A percentile compares a stretch with the other conserved stretches of the same genome.
Evolutionary conservation across 2,888 invertebrate genomes (phyloP).

Genomic region (Cabera pusaria): DNA sequence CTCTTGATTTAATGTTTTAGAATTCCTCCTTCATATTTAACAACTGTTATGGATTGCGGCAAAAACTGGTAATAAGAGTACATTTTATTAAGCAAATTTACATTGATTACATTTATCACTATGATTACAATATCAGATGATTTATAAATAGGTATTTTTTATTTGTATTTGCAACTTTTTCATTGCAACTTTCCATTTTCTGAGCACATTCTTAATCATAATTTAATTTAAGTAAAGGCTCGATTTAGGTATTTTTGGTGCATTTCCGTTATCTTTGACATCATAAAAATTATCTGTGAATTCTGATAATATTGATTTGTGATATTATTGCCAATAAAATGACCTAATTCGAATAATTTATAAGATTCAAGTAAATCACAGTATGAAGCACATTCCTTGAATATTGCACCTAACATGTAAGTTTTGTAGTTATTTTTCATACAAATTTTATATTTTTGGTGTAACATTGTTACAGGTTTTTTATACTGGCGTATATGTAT

Average conservation of each 20-base stretch:
- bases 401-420: conserved; percentile 59
- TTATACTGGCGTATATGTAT: conserved; percentile 45
- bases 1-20: too few species aligned
- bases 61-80: too few species aligned
- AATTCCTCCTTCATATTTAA: too few species aligned
- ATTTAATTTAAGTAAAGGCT: too few species aligned
- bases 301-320: conserved; percentile 67
- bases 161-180: too few species aligned
- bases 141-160: too few species aligned
- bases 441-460: conserved; percentile 68
- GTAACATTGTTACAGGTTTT: conserved; percentile 51
- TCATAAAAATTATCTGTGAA: conserved; percentile 16
- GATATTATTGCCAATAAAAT: conserved; percentile 71
- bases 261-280: conserved; percentile 15
- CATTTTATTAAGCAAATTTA: too few species aligned
- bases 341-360: conserved; percentile 50
- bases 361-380: conserved; percentile 31
- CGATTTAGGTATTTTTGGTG: conserved; percentile 29
- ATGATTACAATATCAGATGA: too few species aligned
- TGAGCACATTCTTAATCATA: too few species aligned
- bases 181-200: too few species aligned
- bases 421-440: conserved; percentile 70
- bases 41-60: too few species aligned
- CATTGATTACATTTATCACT: too few species aligned
- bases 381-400: conserved; percentile 61